Evolutionary conservation across 2,888 invertebrate species (phyloP), one percentile per base, ranked within the genome.

Genomic region (Apamea anceps): DNA sequence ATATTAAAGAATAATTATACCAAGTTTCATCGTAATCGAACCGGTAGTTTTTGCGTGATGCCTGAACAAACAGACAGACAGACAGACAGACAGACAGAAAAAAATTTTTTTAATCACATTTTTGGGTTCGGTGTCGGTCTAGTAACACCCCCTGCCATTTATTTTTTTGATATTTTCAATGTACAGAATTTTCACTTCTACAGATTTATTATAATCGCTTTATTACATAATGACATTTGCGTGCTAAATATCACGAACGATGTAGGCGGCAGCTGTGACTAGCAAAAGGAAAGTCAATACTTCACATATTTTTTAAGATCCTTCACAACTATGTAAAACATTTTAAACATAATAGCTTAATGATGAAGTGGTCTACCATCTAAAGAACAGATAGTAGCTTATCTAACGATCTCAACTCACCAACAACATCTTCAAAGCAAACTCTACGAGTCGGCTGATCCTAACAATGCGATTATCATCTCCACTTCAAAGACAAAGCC

Each of bases 401-500:
- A 75, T 82, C 68, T 73, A 79, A 79, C 62, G 28, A 72, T 73
- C 79, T 73, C 37, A 63, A 73, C 28, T 72, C 32, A 42, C 63
- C 73, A 72, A 51, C 54, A 80, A 76, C 71, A 66, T 71, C 70
- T 84, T 76, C 71, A 84, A 84, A 76, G 66, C 71, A 13, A 72
- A n/a, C 72, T 37, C 37, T 21, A 13, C 25, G 25, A 32, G 68
- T 62, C 75, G 42, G 37, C 80, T 82, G 51, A 79, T 72, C 72
- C 75, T 57, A 81, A 85, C 74, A 80, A 79, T 62, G 73, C 75
- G 72, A 85, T 82, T 82, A 77, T 77, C 71, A 77, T 77, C 66
- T 82, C 79, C 63, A 79, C 79, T 83, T 80, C 80, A 77, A 83
- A 86, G 86, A 63, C 81, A 80, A 83, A 83, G 72, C 70, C 78